Base-by-base conservation (phyloP, 2,888 invertebrate genomes). In the Athalia circularis region DNA sequence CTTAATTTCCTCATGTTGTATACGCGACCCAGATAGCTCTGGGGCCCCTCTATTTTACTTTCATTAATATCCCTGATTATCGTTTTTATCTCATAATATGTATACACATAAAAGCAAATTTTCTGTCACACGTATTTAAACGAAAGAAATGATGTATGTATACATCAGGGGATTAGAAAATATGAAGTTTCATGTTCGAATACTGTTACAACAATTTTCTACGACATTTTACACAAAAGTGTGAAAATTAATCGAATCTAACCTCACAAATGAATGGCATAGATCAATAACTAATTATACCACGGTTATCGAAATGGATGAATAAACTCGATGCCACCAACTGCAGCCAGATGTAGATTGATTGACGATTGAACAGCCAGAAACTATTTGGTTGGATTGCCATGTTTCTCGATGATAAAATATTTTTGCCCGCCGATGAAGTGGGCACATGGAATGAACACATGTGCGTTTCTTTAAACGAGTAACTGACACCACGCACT, bases 41-140 rank as follows among this genome's bases (percentile, higher is more conserved):
- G 54, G 4, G 7, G 9, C 9, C n/a, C n/a, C 54, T 15, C 54
- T 50, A n/a, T 43, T 70, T 70, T 6, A 70, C 11, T 45, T 70
- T 70, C 43, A 70, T 70, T 57, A 70, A 70, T 43, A 13, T 70
- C 43, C 70, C 43, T 70, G 9, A 54, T 70, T 54, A 54, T 50
- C 50, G n/a, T 29, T 29, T 57, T 15, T 43, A 13, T 43, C 50
- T 5, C 29, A 29, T 29, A 29, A 29, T 29, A 29, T 29, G 29
- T 52, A 9, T 3, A 52, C 11, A 7, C 3, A 9, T 52, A 7
- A 11, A 7, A 11, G 52, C 11, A 2, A 29, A 11, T 52, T 54
- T 54, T 54, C n/a, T n/a, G 7, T 7, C 54, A n/a, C 54, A 0
- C 54, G 29, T 29, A 29, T 29, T 29, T 2, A 29, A 29, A 29